Conservation (phyloP, 2,888 invertebrate genomes). For the Yponomeuta plumbellus region DNA sequence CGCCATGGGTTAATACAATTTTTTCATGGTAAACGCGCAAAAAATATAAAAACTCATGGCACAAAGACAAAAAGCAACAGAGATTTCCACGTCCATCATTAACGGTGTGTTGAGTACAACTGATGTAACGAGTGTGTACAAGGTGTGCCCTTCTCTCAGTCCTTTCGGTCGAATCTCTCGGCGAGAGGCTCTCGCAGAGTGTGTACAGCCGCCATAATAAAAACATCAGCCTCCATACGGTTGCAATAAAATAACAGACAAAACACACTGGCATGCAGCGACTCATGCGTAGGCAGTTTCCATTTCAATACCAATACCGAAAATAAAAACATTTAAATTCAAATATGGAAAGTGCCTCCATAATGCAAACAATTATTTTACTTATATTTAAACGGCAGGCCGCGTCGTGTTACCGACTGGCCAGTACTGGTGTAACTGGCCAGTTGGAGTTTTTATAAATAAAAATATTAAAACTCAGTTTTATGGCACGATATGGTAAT, state of each 20-base stretch:
- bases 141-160: too few species aligned
- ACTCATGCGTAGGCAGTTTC: constrained; percentile 37
- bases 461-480: constrained; percentile 25
- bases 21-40: too few species aligned
- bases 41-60: too few species aligned
- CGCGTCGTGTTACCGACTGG: constrained; percentile 30
- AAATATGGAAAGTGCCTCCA: constrained; percentile 47
- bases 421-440: too few species aligned
- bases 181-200: too few species aligned
- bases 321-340: constrained; percentile 45
- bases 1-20: too few species aligned
- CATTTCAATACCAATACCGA: constrained; percentile 35
- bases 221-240: background rate
- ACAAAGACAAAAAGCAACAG: too few species aligned
- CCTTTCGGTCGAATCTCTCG: too few species aligned
- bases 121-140: too few species aligned
- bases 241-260: constrained; percentile 23
- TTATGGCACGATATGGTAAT: constrained; percentile 36
- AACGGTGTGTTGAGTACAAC: too few species aligned
- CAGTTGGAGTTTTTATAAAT: constrained; percentile 25
- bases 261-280: constrained; percentile 26
- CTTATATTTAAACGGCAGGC: constrained; percentile 38
- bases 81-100: too few species aligned
- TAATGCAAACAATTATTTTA: constrained; percentile 45
- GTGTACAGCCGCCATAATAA: too few species aligned